Percentiles rank a stretch among this genome's conserved stretches.
Evolutionary conservation across 2,113 vertebrate species (phyloP).

Genomic region (Ascaphus truei): DNA sequence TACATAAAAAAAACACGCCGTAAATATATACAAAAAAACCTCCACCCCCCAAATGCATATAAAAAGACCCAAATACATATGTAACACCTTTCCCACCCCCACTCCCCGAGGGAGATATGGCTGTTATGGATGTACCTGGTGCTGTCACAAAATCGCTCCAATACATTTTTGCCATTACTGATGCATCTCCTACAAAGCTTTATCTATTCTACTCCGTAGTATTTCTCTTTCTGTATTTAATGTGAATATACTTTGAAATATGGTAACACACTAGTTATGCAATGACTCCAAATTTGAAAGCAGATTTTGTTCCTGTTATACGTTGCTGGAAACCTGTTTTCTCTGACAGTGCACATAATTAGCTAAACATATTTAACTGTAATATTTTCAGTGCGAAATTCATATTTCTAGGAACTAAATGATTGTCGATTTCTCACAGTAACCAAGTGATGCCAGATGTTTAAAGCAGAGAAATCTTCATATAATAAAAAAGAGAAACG

Average conservation of each 20-base stretch:
- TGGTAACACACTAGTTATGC: neutral
- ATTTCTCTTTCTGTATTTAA: neutral
- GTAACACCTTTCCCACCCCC: too few species aligned
- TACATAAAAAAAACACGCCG: too few species aligned
- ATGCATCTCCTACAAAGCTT: too few species aligned
- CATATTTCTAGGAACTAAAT: neutral
- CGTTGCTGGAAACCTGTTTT: neutral
- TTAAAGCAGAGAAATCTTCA: too few species aligned
- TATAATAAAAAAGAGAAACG: neutral
- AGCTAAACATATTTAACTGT: neutral
- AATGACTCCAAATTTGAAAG: neutral
- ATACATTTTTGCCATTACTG: neutral
- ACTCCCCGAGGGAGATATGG: too few species aligned
- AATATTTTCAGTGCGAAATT: neutral
- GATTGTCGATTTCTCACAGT: neutral
- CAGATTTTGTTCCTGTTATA: neutral
- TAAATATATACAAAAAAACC: too few species aligned
- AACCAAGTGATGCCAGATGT: neutral
- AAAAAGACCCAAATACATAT: too few species aligned
- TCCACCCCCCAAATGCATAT: too few species aligned
- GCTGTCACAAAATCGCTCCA: too few species aligned
- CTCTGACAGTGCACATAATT: neutral
- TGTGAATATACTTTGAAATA: neutral
- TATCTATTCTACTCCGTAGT: neutral
- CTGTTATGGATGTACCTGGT: too few species aligned